Conservation (phyloP, 2,888 invertebrate species). For the Cacoxenus indagator region DNA sequence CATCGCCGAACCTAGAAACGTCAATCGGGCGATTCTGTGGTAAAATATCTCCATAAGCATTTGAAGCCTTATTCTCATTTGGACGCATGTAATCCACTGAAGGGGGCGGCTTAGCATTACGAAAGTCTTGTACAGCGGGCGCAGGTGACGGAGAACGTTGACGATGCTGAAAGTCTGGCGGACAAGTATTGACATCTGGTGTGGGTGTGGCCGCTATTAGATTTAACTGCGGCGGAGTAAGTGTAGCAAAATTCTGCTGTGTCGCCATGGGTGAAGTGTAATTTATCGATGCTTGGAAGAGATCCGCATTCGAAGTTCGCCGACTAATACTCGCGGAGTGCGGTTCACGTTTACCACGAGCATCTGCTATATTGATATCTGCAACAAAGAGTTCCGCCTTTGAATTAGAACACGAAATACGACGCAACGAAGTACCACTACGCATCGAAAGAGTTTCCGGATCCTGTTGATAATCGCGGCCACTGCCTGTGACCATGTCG, state of each 20-base stretch:
- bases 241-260: conserved; percentile 34
- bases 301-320: conserved; percentile 62
- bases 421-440: conserved; percentile 66
- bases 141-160: conserved; percentile 49
- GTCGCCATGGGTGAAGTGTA: conserved; percentile 27
- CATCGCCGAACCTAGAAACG: conserved; percentile 55
- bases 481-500: conserved; percentile 51
- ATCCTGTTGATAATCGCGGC: conserved; percentile 51
- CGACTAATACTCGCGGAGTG: conserved; percentile 62
- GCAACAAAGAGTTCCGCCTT: conserved; percentile 68
- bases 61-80: conserved; percentile 54
- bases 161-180: conserved; percentile 50
- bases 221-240: conserved; percentile 53
- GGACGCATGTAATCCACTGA: conserved; percentile 66
- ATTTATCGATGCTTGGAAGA: conserved; percentile 53
- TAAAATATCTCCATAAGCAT: conserved; percentile 37
- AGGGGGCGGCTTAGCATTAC: conserved; percentile 59
- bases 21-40: conserved; percentile 68
- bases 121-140: conserved; percentile 50
- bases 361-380: conserved; percentile 65
- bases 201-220: conserved; percentile 63
- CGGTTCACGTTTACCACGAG: conserved; percentile 40
- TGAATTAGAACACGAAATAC: conserved; percentile 67
- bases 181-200: conserved; percentile 38
- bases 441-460: conserved; percentile 65